phyloP scores from a whole-genome alignment of 2,113 vertebrate genomes.

The Pionites leucogaster region DNA sequence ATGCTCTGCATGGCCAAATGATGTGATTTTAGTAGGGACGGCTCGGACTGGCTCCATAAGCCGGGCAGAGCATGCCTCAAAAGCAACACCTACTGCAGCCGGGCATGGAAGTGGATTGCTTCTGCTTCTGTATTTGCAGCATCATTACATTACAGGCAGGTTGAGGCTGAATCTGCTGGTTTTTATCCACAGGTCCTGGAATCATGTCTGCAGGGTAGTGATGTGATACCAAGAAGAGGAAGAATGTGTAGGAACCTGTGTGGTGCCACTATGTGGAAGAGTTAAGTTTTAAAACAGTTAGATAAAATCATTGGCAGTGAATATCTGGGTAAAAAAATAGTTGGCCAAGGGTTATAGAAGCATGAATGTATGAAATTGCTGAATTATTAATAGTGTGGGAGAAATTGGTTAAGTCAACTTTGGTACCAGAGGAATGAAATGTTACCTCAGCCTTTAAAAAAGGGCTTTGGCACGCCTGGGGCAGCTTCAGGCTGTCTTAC shows the following conservation, averaged over 20 bases:
- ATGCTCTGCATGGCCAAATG: background rate
- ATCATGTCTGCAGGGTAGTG: background rate
- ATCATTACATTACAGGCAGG: background rate
- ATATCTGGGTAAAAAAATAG: background rate
- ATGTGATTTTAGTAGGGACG: background rate
- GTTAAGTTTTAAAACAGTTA: background rate
- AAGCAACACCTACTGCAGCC: accelerated
- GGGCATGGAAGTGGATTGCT: background rate
- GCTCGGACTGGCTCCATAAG: background rate
- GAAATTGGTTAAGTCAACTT: background rate
- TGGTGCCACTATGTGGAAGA: background rate
- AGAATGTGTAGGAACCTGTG: background rate
- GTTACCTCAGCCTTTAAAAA: background rate
- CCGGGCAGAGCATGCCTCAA: background rate
- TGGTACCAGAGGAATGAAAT: background rate
- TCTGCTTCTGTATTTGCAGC: background rate
- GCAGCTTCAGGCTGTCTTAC: background rate
- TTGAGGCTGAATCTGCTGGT: background rate
- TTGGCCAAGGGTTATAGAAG: background rate
- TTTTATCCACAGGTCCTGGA: background rate
- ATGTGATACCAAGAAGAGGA: background rate
- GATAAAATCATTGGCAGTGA: background rate
- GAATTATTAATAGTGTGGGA: background rate
- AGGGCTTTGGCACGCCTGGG: background rate
- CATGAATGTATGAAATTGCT: background rate